Conservation (phyloP, 2,113 vertebrate genomes). For the Taurulus bubalis region DNA sequence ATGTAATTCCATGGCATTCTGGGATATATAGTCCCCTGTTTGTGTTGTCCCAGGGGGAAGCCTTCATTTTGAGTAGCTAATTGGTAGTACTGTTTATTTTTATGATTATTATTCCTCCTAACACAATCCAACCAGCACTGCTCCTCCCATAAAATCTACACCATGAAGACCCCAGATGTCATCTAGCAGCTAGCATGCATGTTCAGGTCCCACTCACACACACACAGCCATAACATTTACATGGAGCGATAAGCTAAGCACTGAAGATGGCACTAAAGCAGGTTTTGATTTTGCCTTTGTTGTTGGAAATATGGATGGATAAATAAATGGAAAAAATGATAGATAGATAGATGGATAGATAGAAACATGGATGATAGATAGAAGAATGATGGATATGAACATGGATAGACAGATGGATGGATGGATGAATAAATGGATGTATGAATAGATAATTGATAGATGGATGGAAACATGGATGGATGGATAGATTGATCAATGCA, state of each 20-base stretch:
- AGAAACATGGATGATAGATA: conserved; percentile 42
- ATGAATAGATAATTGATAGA: neutral
- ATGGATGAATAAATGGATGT: neutral
- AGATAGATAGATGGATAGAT: conserved; percentile 75
- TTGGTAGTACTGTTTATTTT: conserved; percentile 11
- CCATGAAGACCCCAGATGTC: conserved; percentile 23
- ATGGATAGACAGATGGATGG: neutral
- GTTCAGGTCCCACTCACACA: neutral
- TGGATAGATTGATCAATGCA: neutral
- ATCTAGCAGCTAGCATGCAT: neutral
- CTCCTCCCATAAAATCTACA: neutral
- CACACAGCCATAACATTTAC: neutral
- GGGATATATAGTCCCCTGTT: neutral
- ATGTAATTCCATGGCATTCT: neutral
- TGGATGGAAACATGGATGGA: conserved; percentile 46
- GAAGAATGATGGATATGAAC: neutral
- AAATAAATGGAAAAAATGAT: conserved; percentile 20
- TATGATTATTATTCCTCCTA: conserved; percentile 1
- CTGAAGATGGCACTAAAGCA: conserved; percentile 12
- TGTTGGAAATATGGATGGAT: neutral
- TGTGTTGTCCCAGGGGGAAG: neutral
- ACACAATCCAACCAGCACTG: neutral
- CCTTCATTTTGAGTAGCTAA: neutral
- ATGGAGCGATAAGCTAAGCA: conserved; percentile 4
- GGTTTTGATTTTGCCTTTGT: conserved; percentile 8